A percentile compares a stretch with the other conserved stretches of the same genome.
These are phyloP conservation scores for Mobula hypostoma DNA, from an alignment of 2,113 vertebrate species.

Conservation along the genomic window DNA sequence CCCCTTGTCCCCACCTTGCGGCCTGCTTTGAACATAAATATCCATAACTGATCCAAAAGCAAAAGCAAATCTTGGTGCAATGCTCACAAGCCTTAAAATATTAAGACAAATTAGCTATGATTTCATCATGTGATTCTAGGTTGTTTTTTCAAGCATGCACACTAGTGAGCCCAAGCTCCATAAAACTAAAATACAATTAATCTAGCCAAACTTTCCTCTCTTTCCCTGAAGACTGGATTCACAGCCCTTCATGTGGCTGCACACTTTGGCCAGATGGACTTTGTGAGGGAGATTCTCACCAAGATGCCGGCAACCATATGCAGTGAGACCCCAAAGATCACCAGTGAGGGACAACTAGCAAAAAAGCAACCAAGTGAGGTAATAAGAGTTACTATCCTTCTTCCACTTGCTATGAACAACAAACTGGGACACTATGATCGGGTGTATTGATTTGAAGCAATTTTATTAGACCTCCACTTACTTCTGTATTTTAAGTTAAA, in stretches of 20 bases:
- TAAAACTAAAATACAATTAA: not conserved
- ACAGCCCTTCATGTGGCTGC: constrained; percentile 50
- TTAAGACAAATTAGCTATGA: not conserved
- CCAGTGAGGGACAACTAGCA: constrained; percentile 22
- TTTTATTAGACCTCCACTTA: not conserved
- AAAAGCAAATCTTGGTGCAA: not conserved
- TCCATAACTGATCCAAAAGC: not conserved
- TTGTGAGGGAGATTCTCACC: constrained; percentile 49
- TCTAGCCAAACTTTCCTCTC: not conserved
- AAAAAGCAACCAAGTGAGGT: constrained; percentile 45
- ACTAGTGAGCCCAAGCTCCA: not conserved
- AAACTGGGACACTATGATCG: not conserved
- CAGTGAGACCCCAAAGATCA: constrained; percentile 41
- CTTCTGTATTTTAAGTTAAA: not conserved
- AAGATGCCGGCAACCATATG: constrained; percentile 45
- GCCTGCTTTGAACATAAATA: not conserved
- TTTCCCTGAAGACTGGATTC: constrained; percentile 46
- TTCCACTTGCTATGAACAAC: not conserved
- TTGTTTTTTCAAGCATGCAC: not conserved
- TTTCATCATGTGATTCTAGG: not conserved
- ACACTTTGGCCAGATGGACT: constrained; percentile 47
- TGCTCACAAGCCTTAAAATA: not conserved
- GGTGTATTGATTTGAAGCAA: not conserved
- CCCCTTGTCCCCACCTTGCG: not conserved
- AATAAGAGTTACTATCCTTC: not conserved